These are phyloP conservation scores for Lordiphosa andalusiaca DNA, from an alignment of 2,888 invertebrate genomes.

Conservation along the genomic window DNA sequence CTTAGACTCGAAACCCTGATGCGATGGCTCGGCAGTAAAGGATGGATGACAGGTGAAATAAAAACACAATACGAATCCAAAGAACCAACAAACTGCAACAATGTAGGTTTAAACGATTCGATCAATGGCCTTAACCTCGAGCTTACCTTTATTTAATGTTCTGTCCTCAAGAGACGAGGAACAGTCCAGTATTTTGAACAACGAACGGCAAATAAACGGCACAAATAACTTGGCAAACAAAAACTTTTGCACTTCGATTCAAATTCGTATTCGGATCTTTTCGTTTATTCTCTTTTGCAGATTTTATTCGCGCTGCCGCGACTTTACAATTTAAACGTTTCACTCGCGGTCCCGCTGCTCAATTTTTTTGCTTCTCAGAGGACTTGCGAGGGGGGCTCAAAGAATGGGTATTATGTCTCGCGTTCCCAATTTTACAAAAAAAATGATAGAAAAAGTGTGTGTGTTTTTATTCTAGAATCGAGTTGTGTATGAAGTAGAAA, in stretches of 20 bases:
- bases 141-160: conserved; percentile 24
- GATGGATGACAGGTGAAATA: conserved; percentile 8
- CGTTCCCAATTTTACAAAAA: conserved; percentile 48
- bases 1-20: neutral
- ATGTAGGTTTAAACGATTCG: neutral
- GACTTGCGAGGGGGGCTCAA: conserved; percentile 1
- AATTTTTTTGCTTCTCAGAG: conserved; percentile 30
- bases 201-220: conserved; percentile 20
- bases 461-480: conserved; percentile 42
- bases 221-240: conserved; percentile 1
- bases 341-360: conserved; percentile 38
- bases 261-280: neutral
- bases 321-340: conserved; percentile 52
- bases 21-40: neutral
- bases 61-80: conserved; percentile 31
- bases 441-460: conserved; percentile 46
- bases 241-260: neutral
- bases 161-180: conserved; percentile 4
- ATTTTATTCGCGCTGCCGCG: conserved; percentile 16
- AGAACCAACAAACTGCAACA: conserved; percentile 29
- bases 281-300: neutral
- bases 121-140: neutral
- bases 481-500: conserved; percentile 55
- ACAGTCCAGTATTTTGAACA: conserved; percentile 27
- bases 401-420: conserved; percentile 20